Evolutionary conservation across 2,888 invertebrate species (phyloP), one percentile per base, ranked within the genome.

Genomic region (Anoplius nigerrimus): DNA sequence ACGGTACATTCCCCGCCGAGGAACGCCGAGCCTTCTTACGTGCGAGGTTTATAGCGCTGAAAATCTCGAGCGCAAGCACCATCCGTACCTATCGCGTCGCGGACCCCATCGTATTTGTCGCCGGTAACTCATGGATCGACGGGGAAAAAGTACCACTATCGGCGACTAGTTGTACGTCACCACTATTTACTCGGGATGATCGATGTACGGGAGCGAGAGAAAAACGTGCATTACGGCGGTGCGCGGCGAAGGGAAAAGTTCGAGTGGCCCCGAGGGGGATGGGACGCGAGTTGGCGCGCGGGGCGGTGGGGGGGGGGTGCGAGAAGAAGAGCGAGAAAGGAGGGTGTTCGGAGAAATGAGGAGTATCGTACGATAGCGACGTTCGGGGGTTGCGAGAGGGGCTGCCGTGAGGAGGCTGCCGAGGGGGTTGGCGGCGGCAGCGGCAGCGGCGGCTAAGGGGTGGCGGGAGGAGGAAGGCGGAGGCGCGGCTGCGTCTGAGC

Each of bases 401-500:
- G 21, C 48, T 15, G 48, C 24, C n/a, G n/a, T n/a, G n/a, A 24
- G 16, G 59, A 24, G 48, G 65, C 51, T 62, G 75, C 67, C 56
- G 62, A 62, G 59, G 57, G 64, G n/a, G n/a, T n/a, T n/a, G n/a
- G n/a, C n/a, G n/a, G n/a, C n/a, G n/a, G n/a, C n/a, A n/a, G n/a
- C n/a, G n/a, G n/a, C n/a, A n/a, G n/a, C n/a, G n/a, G n/a, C n/a
- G n/a, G n/a, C n/a, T n/a, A n/a, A n/a, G n/a, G n/a, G n/a, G n/a
- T n/a, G n/a, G 65, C 54, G 72, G 57, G 75, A 73, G 78, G 76
- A 78, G 72, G 76, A 74, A 74, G 75, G 72, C 69, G 76, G 78
- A 80, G 80, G 82, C 80, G 83, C 84, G 86, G 82, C 86, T 86
- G 86, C 84, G 85, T 86, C 86, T 86, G 86, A 86, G 82, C 79